Evolutionary conservation across 1,140 invertebrate genomes (phyloP), one percentile per base, ranked within the genome.

Genomic region (Drosophila bipectinata): DNA sequence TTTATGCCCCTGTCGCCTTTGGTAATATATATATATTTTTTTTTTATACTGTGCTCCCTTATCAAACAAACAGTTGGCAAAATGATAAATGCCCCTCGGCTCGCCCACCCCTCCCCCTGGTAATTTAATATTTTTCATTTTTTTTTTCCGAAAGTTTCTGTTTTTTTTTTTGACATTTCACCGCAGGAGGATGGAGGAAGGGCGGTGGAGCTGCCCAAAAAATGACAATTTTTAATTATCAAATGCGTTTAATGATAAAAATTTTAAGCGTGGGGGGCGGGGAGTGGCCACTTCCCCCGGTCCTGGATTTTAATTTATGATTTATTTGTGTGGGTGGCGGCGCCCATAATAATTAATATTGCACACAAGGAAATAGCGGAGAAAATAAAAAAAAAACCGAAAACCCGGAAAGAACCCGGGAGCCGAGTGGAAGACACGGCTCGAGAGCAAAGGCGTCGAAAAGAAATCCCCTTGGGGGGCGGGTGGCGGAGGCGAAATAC

Each of bases 191-290:
- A 44, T 3, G 41, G 10, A 44, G 0, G 34, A 10, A 37, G 37
- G 73, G 37, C 60, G 26, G 24, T 56, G 60, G 39, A 74, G 39
- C 83, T 45, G 83, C 64, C 64, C 83, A 83, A 90, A 90, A 90
- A 90, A 90, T 90, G 82, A 90, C 84, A 85, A 85, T 89, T 90
- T 90, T 90, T 91, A 91, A 91, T 91, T 91, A 91, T 91, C 88
- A 90, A 91, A 91, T 90, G 89, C 89, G 89, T 91, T 85, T 90
- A 90, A 90, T 90, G 88, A 90, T 90, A 90, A 85, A 88, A 85
- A 85, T 85, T 87, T 71, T 83, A 47, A 75, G 58, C 39, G 57
- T 18, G 18, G 18, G 15, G 18, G 18, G 18, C 18, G 63, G 73
- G 59, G 71, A 49, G 69, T 52, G 59, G 69, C 71, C 52, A 69